A percentile compares a stretch with the other conserved stretches of the same genome.
Conservation (phyloP, 2,888 invertebrate genomes). For the Leucoma salicis region DNA sequence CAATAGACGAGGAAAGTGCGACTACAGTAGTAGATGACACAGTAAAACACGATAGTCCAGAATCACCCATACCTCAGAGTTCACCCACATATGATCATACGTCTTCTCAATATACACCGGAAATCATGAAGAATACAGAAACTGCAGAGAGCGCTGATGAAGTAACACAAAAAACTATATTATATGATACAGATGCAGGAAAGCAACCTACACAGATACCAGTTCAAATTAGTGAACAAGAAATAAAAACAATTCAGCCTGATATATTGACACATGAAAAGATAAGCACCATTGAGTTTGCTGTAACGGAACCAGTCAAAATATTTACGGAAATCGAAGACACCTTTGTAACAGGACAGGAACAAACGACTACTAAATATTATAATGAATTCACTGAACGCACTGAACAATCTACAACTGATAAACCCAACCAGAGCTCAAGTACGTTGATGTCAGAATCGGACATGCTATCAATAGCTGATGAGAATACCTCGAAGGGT, state of each 20-base stretch:
- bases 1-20: constrained; percentile 11
- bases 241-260: constrained; percentile 9
- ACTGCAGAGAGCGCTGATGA: constrained; percentile 3
- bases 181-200: constrained; percentile 8
- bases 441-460: constrained; percentile 10
- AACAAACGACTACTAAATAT: constrained; percentile 16
- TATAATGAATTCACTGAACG: constrained; percentile 16
- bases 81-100: constrained; percentile 4
- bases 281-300: constrained; percentile 11
- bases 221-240: constrained; percentile 1
- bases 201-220: constrained; percentile 8
- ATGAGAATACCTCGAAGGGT: constrained; percentile 2
- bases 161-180: constrained; percentile 5
- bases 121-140: constrained; percentile 8
- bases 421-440: background rate
- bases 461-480: constrained; percentile 11
- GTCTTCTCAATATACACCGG: constrained; percentile 8
- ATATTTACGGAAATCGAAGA: constrained; percentile 22
- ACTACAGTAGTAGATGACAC: constrained; percentile 15
- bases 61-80: constrained; percentile 16
- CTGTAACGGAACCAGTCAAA: constrained; percentile 18
- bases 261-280: constrained; percentile 11
- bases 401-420: constrained; percentile 6
- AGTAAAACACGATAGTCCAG: constrained; percentile 10
- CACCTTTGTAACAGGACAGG: constrained; percentile 14